Base-by-base conservation (phyloP, 2,797 vertebrate genomes). In the Psittacula derbiana region DNA sequence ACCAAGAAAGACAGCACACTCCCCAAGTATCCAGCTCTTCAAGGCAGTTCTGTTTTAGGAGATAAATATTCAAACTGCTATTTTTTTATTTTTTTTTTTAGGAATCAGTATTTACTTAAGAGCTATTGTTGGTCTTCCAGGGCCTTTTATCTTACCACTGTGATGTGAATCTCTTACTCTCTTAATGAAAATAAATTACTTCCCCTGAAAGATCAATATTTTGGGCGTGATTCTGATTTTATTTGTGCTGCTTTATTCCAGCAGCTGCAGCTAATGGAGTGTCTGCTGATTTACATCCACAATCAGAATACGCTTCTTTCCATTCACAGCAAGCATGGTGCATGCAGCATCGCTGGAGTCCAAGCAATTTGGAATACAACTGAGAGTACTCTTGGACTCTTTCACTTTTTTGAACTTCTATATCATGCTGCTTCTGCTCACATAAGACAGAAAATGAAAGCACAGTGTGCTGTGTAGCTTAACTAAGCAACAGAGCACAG, bases 401-500 rank as follows among this genome's bases (percentile, higher is more conserved):
- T 88, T 41, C 64, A 84, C 4, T 49, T 81, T 92, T 92, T 65
- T 83, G 1, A 91, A 92, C 82, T 95, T 86, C 44, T 55, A 27
- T 40, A 61, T 81, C 73, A 43, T 46, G 70, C 86, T 93, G 90
- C 55, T 94, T 66, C 86, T 92, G 80, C 86, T 92, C 90, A 61
- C 69, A 38, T n/a, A 86, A 86, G 87, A 86, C 46, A 80, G 87
- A 88, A 89, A 95, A 94, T 86, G 87, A 95, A 94, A 93, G 94
- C 76, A 67, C 61, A 53, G 46, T 28, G 31, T 30, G n/a, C 76
- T 40, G 31, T 71, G 66, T 36, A 55, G 80, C 0, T 47, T 94
- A 94, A 57, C 96, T 52, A 92, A 92, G 91, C 92, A 94, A 94
- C 91, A 41, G 75, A 70, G 76, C 85, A 49, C 95, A 94, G 95